Conservation (phyloP, 2,797 vertebrate genomes). For the Halcyon badia region DNA sequence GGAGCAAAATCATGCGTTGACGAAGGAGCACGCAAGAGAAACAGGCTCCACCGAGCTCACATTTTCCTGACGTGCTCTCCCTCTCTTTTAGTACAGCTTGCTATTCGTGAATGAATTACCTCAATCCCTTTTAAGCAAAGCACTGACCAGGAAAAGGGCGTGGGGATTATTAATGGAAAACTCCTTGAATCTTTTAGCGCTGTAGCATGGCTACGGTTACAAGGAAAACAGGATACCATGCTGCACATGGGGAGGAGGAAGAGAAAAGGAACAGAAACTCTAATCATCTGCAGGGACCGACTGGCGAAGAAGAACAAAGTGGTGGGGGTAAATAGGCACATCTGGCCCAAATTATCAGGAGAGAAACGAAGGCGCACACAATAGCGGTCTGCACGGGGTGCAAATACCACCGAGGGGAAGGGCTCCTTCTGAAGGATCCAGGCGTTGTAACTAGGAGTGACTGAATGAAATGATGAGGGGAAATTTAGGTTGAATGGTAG, state of each 20-base stretch:
- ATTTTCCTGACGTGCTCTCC: conserved; percentile 45
- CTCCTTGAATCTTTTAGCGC: conserved; percentile 70
- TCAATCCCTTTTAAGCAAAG: conserved; percentile 70
- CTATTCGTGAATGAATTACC: conserved; percentile 76
- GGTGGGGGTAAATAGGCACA: not conserved
- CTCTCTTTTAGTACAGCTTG: conserved; percentile 36
- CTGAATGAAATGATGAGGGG: not conserved
- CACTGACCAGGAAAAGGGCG: conserved; percentile 70
- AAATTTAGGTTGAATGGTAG: not conserved
- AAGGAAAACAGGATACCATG: conserved; percentile 72
- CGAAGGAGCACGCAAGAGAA: rapidly evolving
- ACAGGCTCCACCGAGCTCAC: not conserved
- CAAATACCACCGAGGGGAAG: not conserved
- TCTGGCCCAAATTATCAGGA: not conserved
- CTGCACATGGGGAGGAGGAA: conserved; percentile 8
- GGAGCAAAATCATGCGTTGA: not conserved
- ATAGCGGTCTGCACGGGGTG: not conserved
- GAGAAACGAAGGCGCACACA: not conserved
- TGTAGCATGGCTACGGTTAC: conserved; percentile 39
- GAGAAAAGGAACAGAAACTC: conserved; percentile 40
- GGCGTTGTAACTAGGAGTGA: not conserved
- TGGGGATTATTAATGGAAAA: conserved; percentile 75
- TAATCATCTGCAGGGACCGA: not conserved
- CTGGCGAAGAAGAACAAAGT: conserved; percentile 6
- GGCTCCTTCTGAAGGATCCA: not conserved